These are phyloP conservation scores for Agrochola litura DNA, from an alignment of 2,888 invertebrate species.

Conservation along the genomic window DNA sequence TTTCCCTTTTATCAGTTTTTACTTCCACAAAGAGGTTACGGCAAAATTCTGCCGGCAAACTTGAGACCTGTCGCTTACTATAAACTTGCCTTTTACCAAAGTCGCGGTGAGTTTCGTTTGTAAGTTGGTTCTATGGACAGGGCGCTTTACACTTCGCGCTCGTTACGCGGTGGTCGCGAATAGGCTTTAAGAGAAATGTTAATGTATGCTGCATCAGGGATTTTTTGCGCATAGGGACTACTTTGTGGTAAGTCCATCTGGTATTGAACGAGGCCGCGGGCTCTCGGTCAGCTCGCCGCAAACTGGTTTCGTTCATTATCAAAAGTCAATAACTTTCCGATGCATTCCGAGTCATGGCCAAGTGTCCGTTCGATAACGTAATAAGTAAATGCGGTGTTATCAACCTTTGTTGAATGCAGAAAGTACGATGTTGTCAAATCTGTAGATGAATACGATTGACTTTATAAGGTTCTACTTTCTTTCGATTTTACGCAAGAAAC, in stretches of 20 bases:
- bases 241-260: constrained; percentile 77
- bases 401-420: constrained; percentile 41
- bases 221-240: constrained; percentile 67
- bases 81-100: constrained; percentile 75
- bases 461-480: constrained; percentile 74
- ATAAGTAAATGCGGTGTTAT: constrained; percentile 68
- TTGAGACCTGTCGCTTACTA: constrained; percentile 79
- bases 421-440: constrained; percentile 44
- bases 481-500: constrained; percentile 70
- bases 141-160: constrained; percentile 76
- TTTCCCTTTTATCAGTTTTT: constrained; percentile 74
- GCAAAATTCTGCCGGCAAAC: constrained; percentile 70
- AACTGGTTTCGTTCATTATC: constrained; percentile 89
- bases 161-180: constrained; percentile 31
- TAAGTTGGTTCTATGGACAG: constrained; percentile 54
- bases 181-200: constrained; percentile 67
- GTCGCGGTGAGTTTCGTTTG: constrained; percentile 56
- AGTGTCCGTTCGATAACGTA: constrained; percentile 81
- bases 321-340: constrained; percentile 91
- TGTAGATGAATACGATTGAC: constrained; percentile 66
- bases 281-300: constrained; percentile 87
- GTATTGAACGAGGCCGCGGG: constrained; percentile 87
- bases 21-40: constrained; percentile 70
- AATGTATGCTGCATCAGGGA: constrained; percentile 74
- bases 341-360: constrained; percentile 89